These are phyloP conservation scores for Thysanoteuthis rhombus DNA, from an alignment of 2,888 invertebrate genomes.

Conservation along the genomic window DNA sequence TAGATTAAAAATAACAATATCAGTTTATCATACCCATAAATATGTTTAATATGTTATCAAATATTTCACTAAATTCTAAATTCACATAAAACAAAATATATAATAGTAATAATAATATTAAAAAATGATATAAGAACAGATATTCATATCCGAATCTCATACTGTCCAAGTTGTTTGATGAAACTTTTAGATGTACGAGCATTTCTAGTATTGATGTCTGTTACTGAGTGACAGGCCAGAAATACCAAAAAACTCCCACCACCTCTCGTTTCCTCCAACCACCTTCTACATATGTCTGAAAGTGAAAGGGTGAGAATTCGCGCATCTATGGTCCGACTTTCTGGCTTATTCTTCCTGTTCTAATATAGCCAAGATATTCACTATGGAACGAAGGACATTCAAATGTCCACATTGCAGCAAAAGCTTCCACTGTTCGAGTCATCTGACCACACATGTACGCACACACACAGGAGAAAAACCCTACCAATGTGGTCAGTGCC, in stretches of 20 bases:
- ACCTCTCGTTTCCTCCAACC: too few species aligned
- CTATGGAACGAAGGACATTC: neutral
- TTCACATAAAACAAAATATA: neutral
- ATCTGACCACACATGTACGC: conserved; percentile 15
- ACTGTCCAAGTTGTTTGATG: neutral
- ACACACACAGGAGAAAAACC: conserved; percentile 15
- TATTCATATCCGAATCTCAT: neutral
- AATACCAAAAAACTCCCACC: too few species aligned
- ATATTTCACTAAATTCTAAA: neutral
- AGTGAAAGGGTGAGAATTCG: too few species aligned
- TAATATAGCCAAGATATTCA: neutral
- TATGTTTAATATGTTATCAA: too few species aligned
- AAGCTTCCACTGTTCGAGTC: conserved; percentile 22
- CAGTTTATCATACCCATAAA: neutral
- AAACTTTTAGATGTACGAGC: too few species aligned
- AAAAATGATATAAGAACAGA: neutral
- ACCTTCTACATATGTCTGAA: too few species aligned
- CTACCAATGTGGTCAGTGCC: conserved; percentile 16
- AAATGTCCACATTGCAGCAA: conserved; percentile 22
- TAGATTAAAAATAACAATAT: neutral
- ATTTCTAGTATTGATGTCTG: too few species aligned
- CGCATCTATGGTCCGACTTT: too few species aligned
- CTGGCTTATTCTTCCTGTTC: too few species aligned
- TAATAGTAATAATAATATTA: neutral
- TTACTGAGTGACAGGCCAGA: too few species aligned